These are phyloP conservation scores for Bolborhynchus lineola DNA, from an alignment of 2,113 vertebrate species.

Conservation along the genomic window DNA sequence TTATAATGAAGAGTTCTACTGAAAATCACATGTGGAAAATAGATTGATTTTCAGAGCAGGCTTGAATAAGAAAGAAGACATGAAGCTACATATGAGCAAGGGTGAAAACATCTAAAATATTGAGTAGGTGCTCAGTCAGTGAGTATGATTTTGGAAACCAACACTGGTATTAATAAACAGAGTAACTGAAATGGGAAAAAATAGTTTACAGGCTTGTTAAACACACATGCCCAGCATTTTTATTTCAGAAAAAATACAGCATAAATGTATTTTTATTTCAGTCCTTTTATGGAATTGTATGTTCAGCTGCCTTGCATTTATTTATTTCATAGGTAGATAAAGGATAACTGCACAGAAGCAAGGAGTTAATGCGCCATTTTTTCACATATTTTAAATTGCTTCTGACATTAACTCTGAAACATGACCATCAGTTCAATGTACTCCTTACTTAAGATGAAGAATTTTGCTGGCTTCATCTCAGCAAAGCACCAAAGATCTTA, in stretches of 20 bases:
- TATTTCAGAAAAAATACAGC: neutral
- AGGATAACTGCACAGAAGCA: neutral
- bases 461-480: neutral
- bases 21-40: neutral
- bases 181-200: neutral
- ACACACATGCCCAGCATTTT: neutral
- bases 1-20: neutral
- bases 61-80: neutral
- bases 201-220: neutral
- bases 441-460: neutral
- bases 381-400: neutral
- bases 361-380: neutral
- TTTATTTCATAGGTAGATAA: slow-evolving; percentile 1
- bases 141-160: neutral
- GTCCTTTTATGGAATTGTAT: neutral
- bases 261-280: neutral
- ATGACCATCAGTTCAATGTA: neutral
- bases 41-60: neutral
- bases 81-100: neutral
- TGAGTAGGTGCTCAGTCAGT: neutral
- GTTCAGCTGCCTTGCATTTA: neutral
- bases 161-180: neutral
- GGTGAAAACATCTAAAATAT: neutral
- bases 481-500: neutral
- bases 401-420: neutral